phyloP scores from a whole-genome alignment of 2,888 invertebrate genomes.

The Hemicrepidius hirtus region DNA sequence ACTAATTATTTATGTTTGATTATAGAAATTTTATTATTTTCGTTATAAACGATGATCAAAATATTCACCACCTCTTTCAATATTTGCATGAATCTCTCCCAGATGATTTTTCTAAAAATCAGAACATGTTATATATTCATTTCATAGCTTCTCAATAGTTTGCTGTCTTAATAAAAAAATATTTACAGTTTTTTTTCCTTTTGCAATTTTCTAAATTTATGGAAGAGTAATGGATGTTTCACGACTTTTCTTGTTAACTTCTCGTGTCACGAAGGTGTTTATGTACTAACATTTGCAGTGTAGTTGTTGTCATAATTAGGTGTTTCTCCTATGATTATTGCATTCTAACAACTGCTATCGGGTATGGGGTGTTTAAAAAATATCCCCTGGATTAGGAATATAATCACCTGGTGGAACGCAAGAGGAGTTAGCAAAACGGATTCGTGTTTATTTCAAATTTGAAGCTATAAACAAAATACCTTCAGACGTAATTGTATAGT shows the following conservation, averaged over 20 bases:
- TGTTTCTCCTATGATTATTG: constrained; percentile 6
- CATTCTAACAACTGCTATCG: constrained; percentile 1
- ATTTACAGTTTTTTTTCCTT: not conserved
- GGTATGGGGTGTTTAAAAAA: not conserved
- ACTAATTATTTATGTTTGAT: too few relatives aligned
- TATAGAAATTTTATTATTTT: too few relatives aligned
- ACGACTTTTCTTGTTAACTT: constrained; percentile 3
- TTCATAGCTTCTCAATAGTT: too few relatives aligned
- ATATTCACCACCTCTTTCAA: too few relatives aligned
- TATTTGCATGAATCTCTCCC: too few relatives aligned
- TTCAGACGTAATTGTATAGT: not conserved
- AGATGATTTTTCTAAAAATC: too few relatives aligned
- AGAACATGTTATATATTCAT: too few relatives aligned
- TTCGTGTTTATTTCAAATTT: not conserved
- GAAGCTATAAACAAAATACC: too few relatives aligned
- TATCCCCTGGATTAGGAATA: too few relatives aligned
- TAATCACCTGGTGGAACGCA: too few relatives aligned
- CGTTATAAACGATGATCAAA: too few relatives aligned
- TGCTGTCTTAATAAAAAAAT: too few relatives aligned
- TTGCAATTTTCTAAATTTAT: constrained; percentile 19
- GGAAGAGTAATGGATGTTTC: constrained; percentile 22
- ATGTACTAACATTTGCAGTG: not conserved
- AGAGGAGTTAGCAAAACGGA: not conserved
- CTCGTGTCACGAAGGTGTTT: constrained; percentile 21
- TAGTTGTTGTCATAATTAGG: constrained; percentile 18